These are phyloP conservation scores for Oligia latruncula DNA, from an alignment of 2,888 invertebrate species.

Conservation along the genomic window DNA sequence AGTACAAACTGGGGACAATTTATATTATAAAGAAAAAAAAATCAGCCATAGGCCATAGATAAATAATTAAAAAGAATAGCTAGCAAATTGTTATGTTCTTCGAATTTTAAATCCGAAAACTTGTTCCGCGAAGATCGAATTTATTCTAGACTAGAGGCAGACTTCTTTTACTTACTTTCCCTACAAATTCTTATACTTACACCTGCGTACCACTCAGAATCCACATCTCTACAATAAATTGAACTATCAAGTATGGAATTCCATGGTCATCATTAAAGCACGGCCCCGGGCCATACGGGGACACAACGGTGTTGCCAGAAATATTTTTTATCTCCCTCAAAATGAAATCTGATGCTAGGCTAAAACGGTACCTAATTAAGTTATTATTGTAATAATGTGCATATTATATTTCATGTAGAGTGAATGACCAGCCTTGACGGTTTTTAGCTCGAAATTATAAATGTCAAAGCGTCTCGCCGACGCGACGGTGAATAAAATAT, in stretches of 20 bases:
- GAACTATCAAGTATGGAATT: slow-evolving; percentile 73
- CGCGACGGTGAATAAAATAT: slow-evolving; percentile 8
- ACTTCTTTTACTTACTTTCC: slow-evolving; percentile 35
- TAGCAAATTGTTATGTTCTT: slow-evolving; percentile 12
- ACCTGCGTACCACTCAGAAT: slow-evolving; percentile 35
- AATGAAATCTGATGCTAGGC: not conserved
- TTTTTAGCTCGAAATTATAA: slow-evolving; percentile 17
- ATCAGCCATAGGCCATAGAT: not conserved
- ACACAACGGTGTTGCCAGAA: slow-evolving; percentile 52
- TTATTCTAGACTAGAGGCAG: slow-evolving; percentile 44
- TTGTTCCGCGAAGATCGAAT: slow-evolving; percentile 42
- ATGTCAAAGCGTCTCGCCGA: slow-evolving; percentile 27
- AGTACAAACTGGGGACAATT: no score
- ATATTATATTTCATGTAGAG: slow-evolving; percentile 38
- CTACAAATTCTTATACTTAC: slow-evolving; percentile 37
- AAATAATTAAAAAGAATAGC: slow-evolving; percentile 21
- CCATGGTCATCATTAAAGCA: slow-evolving; percentile 72
- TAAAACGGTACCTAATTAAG: slow-evolving; percentile 15
- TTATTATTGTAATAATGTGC: slow-evolving; percentile 16
- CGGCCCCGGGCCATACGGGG: slow-evolving; percentile 64
- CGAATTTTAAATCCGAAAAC: slow-evolving; percentile 45
- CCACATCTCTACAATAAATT: slow-evolving; percentile 63
- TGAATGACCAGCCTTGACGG: slow-evolving; percentile 50
- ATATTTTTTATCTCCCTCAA: slow-evolving; percentile 12
- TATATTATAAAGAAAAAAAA: not conserved